Evolutionary conservation across 1,140 invertebrate genomes (phyloP).

Genomic region (Plectrocnemia conspersa): DNA sequence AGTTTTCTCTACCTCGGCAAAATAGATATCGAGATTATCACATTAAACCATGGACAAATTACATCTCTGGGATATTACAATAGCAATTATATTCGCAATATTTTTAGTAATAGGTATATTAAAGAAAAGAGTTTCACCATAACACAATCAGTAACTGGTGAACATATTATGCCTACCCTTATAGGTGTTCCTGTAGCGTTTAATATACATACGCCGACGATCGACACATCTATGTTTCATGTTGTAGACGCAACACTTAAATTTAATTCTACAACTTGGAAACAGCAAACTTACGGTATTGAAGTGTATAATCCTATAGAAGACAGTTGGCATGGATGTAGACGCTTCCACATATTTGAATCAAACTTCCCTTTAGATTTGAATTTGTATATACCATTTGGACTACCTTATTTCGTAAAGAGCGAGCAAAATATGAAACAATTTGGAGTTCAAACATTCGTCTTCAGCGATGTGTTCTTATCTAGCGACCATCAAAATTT

Average conservation of each 20-base stretch:
- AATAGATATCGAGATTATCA: too few relatives aligned
- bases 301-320: conserved; percentile 43
- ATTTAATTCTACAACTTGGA: conserved; percentile 14
- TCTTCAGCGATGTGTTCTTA: conserved; percentile 37
- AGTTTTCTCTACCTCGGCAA: too few relatives aligned
- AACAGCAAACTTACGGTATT: conserved; percentile 32
- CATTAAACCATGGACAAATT: too few relatives aligned
- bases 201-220: conserved; percentile 37
- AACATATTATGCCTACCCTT: conserved; percentile 41
- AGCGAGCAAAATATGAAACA: conserved; percentile 38
- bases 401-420: too few relatives aligned
- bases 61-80: too few relatives aligned
- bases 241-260: too few relatives aligned
- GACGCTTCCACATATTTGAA: conserved; percentile 37
- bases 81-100: too few relatives aligned
- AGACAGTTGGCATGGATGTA: conserved; percentile 42
- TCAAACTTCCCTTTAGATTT: conserved; percentile 37
- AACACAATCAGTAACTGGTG: conserved; percentile 22
- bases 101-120: too few relatives aligned
- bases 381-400: too few relatives aligned
- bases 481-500: conserved; percentile 38
- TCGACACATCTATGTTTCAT: conserved; percentile 35
- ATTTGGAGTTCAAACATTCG: conserved; percentile 37
- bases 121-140: too few relatives aligned
- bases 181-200: conserved; percentile 44